These are phyloP conservation scores for Lasioglossum albipes DNA, from an alignment of 1,140 invertebrate species.

Conservation along the genomic window DNA sequence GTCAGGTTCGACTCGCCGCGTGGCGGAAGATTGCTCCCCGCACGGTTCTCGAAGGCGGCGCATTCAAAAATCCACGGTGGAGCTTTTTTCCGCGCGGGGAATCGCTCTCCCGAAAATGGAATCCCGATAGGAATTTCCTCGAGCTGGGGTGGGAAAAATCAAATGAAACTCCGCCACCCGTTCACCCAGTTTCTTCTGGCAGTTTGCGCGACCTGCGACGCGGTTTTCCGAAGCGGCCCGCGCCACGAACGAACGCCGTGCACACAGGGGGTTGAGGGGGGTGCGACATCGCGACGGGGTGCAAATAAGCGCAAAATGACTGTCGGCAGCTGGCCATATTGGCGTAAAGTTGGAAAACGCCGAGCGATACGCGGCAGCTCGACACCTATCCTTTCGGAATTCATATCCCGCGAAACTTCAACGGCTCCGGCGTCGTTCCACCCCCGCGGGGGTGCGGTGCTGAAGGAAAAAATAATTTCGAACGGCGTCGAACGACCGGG, in stretches of 20 bases:
- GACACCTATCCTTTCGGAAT: constrained; percentile 54
- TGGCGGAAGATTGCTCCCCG: not conserved
- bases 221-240: not conserved
- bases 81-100: not conserved
- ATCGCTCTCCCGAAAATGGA: not conserved
- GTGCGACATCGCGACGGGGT: constrained; percentile 46
- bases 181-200: not conserved
- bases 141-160: not conserved
- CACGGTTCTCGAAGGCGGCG: not conserved
- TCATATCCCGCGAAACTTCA: constrained; percentile 43
- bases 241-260: not conserved
- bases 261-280: not conserved
- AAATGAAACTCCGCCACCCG: not conserved
- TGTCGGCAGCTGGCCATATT: constrained; percentile 66
- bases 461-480: constrained; percentile 32
- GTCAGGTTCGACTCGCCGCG: not conserved
- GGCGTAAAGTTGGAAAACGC: constrained; percentile 68
- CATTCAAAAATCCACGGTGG: not conserved
- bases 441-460: no score
- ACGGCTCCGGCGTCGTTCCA: not conserved
- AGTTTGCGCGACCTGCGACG: not conserved
- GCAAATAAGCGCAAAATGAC: constrained; percentile 70
- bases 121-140: not conserved
- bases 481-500: constrained; percentile 22
- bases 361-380: constrained; percentile 51